Conservation (phyloP, 1,140 invertebrate genomes). For the Drosophila funebris region DNA sequence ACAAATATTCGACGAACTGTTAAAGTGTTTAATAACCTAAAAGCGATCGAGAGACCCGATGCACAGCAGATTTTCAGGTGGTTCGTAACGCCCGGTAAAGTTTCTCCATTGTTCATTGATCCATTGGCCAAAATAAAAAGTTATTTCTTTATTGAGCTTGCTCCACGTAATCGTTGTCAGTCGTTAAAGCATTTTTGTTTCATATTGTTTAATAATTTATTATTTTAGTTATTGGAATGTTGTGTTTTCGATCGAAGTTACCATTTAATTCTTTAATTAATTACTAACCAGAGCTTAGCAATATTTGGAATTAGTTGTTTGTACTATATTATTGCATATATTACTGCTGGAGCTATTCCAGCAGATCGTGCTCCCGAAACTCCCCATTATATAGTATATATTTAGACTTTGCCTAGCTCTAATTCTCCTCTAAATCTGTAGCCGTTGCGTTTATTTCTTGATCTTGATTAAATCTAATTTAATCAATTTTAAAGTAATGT, state of each 20-base stretch:
- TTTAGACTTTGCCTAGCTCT: slow-evolving; percentile 38
- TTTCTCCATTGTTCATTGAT: slow-evolving; percentile 55
- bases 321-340: slow-evolving; percentile 2
- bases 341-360: background rate
- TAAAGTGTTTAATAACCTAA: slow-evolving; percentile 19
- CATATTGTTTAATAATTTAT: slow-evolving; percentile 1
- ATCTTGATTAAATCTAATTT: background rate
- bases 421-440: slow-evolving; percentile 24
- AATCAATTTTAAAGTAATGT: background rate
- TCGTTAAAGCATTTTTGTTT: background rate
- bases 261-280: background rate
- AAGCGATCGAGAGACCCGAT: slow-evolving; percentile 69
- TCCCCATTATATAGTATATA: slow-evolving; percentile 25
- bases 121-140: slow-evolving; percentile 49
- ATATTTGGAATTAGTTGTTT: slow-evolving; percentile 8
- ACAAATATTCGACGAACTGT: slow-evolving; percentile 32
- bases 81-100: slow-evolving; percentile 81
- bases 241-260: background rate
- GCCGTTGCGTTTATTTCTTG: slow-evolving; percentile 42
- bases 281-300: slow-evolving; percentile 56
- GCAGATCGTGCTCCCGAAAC: slow-evolving; percentile 3
- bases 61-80: slow-evolving; percentile 77
- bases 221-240: background rate
- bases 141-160: slow-evolving; percentile 58
- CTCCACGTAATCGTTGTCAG: slow-evolving; percentile 53